phyloP scores from a whole-genome alignment of 2,797 vertebrate species.

The Florisuga fusca region DNA sequence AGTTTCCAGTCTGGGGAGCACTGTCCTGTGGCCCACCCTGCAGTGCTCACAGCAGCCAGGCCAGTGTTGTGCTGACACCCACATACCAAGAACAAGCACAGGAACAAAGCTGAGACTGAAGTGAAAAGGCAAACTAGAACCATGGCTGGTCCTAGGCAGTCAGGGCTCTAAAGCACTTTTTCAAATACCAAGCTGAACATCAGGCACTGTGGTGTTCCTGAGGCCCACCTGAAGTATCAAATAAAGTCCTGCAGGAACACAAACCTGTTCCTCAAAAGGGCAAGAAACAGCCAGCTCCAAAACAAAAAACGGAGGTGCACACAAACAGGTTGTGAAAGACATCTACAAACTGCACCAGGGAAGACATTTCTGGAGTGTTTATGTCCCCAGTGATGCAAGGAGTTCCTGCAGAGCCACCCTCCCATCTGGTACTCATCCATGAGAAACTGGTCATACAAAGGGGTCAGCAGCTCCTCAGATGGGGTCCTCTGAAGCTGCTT shows the following conservation, averaged over 20 bases:
- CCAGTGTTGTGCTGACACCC: fast-evolving
- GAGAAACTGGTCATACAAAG: not conserved
- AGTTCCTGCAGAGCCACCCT: not conserved
- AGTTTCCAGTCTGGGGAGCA: not conserved
- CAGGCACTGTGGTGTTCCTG: not conserved
- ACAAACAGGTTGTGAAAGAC: not conserved
- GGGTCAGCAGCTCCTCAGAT: not conserved
- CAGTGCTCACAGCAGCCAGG: not conserved
- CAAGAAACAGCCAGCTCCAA: not conserved
- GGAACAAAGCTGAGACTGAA: not conserved
- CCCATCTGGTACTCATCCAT: not conserved
- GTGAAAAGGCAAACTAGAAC: not conserved
- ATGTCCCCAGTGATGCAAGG: not conserved
- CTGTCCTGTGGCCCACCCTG: not conserved
- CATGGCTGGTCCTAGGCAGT: not conserved
- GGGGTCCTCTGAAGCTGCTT: not conserved
- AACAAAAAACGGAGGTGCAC: not conserved
- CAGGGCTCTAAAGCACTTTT: not conserved
- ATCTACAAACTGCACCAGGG: not conserved
- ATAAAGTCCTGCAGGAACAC: not conserved
- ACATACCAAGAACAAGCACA: not conserved
- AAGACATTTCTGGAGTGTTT: fast-evolving
- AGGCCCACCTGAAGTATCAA: not conserved
- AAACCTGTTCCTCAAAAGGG: not conserved
- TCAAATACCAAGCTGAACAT: not conserved